Conservation (phyloP, 2,113 vertebrate genomes). For the Seriola quinqueradiata region DNA sequence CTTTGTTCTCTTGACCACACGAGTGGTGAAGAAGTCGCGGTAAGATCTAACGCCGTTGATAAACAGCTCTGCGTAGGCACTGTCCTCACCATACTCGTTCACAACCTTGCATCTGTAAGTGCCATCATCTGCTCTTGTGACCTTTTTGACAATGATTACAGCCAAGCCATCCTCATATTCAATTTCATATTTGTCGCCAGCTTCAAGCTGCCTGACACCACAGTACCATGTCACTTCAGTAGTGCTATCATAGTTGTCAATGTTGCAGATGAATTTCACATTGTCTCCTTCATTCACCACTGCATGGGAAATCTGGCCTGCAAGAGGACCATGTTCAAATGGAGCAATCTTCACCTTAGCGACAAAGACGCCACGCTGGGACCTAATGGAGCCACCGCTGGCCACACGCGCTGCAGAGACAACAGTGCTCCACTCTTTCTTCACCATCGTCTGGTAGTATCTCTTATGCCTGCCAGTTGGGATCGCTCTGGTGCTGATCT, state of each 20-base stretch:
- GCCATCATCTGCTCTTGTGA: constrained; percentile 93
- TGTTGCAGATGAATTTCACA: constrained; percentile 91
- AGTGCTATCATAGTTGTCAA: constrained; percentile 96
- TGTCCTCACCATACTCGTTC: constrained; percentile 98
- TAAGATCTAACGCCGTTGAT: constrained; percentile 92
- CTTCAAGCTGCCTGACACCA: constrained; percentile 95
- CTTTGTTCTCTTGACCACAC: constrained; percentile 93
- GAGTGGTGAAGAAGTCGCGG: constrained; percentile 90
- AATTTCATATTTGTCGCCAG: constrained; percentile 92
- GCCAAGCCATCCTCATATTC: constrained; percentile 95
- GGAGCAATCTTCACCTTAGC: constrained; percentile 97
- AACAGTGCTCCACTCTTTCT: constrained; percentile 94
- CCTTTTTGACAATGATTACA: constrained; percentile 90
- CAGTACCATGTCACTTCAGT: constrained; percentile 98
- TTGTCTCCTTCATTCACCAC: constrained; percentile 89
- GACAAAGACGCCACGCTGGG: constrained; percentile 92
- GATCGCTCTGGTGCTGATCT: constrained; percentile 90
- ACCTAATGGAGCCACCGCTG: constrained; percentile 92
- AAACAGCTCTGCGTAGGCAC: constrained; percentile 94
- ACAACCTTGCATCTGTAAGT: constrained; percentile 96
- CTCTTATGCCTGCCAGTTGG: constrained; percentile 92
- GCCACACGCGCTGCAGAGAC: constrained; percentile 95
- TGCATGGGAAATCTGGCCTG: constrained; percentile 91
- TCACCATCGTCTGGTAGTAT: constrained; percentile 94
- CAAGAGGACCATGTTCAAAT: constrained; percentile 94